Evolutionary conservation across 2,888 invertebrate genomes (phyloP).

Genomic region (Pyrrhia umbra): DNA sequence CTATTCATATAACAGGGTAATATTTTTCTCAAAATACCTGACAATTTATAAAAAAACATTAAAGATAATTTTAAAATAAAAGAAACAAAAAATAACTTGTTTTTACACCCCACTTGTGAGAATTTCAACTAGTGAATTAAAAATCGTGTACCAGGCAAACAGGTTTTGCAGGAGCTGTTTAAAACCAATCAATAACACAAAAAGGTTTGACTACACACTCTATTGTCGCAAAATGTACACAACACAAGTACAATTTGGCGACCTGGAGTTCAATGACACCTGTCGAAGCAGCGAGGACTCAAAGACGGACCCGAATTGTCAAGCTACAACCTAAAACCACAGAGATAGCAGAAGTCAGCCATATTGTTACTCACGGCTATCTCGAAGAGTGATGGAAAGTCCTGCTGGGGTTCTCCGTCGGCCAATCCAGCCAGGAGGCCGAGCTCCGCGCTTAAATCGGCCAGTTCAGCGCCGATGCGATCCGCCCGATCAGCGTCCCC

Average conservation of each 20-base stretch:
- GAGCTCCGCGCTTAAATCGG: conserved; percentile 85
- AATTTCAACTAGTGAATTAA: conserved; percentile 32
- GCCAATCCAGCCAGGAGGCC: conserved; percentile 85
- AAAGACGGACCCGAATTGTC: conserved; percentile 16
- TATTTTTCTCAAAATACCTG: conserved; percentile 2
- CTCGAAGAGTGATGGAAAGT: conserved; percentile 85
- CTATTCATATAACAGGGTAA: not conserved
- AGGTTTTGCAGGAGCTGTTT: conserved; percentile 39
- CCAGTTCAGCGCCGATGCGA: conserved; percentile 84
- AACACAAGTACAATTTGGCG: conserved; percentile 17
- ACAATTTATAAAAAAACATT: conserved; percentile 2
- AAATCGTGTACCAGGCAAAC: conserved; percentile 42
- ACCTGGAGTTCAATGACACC: conserved; percentile 49
- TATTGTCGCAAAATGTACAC: conserved; percentile 34
- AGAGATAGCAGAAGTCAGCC: conserved; percentile 62
- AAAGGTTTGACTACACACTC: not conserved
- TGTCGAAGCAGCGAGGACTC: conserved; percentile 17
- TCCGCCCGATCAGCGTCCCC: conserved; percentile 85
- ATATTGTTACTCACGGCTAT: conserved; percentile 85
- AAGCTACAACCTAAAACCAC: conserved; percentile 29
- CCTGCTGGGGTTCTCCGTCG: conserved; percentile 81
- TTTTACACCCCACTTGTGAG: not conserved
- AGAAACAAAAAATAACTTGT: not conserved
- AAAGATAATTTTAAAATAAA: not conserved
- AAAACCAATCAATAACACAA: conserved; percentile 43